Conservation (phyloP, 2,888 invertebrate genomes). For the Leptinotarsa tumamoca region DNA sequence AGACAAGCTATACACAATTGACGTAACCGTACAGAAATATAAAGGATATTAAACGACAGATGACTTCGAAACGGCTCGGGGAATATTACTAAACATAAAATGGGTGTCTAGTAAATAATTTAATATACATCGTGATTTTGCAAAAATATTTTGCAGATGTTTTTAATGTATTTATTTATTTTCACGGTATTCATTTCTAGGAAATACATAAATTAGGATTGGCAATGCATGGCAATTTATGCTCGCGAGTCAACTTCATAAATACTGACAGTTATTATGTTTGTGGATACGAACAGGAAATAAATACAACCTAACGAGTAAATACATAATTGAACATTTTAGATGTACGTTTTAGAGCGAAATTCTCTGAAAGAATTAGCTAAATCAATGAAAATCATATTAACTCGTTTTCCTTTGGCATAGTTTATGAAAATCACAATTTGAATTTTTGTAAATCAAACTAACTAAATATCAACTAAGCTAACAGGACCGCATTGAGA, state of each 20-base stretch:
- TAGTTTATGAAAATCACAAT: too few relatives aligned
- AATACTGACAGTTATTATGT: background rate
- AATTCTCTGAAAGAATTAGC: too few relatives aligned
- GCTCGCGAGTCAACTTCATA: background rate
- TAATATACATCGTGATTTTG: slow-evolving; percentile 11
- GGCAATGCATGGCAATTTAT: background rate
- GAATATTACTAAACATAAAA: background rate
- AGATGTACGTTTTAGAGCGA: background rate
- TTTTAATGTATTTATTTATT: slow-evolving; percentile 15
- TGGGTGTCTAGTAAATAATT: slow-evolving; percentile 4
- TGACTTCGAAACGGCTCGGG: background rate
- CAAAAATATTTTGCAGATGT: slow-evolving; percentile 16
- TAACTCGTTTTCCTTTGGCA: too few relatives aligned
- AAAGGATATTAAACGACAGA: slow-evolving; percentile 12
- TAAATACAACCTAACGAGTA: background rate
- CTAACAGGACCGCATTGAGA: too few relatives aligned
- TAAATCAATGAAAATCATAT: too few relatives aligned
- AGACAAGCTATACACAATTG: slow-evolving; percentile 3
- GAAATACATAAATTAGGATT: background rate
- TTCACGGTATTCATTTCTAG: background rate
- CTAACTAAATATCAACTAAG: too few relatives aligned
- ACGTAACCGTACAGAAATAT: slow-evolving; percentile 14
- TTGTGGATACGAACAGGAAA: background rate
- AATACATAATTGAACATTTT: background rate
- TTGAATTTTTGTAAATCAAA: too few relatives aligned